phyloP scores from a whole-genome alignment of 2,113 vertebrate genomes.

The Glareola pratincola region DNA sequence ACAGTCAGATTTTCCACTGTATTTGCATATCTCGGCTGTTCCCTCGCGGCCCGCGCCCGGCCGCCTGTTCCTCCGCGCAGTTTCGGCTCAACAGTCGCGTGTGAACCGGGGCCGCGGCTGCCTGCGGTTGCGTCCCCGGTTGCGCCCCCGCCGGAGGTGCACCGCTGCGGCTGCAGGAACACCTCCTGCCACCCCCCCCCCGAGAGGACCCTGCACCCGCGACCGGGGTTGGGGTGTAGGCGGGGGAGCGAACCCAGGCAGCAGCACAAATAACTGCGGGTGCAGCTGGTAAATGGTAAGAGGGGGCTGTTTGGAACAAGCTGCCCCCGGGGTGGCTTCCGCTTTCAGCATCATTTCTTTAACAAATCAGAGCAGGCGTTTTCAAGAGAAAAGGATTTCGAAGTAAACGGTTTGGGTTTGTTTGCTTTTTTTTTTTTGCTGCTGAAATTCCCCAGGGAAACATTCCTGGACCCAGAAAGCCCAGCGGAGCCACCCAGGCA shows the following conservation, averaged over 20 bases:
- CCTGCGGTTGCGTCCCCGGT: background rate
- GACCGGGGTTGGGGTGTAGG: no score
- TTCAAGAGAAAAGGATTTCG: background rate
- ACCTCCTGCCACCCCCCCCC: background rate
- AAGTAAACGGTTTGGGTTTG: background rate
- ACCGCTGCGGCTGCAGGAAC: background rate
- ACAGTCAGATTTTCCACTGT: constrained; percentile 69
- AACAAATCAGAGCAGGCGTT: constrained; percentile 18
- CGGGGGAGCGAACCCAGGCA: background rate
- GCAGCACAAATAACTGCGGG: background rate
- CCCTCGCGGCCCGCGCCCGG: background rate
- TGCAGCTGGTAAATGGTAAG: background rate
- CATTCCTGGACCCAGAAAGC: background rate
- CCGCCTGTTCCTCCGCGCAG: background rate
- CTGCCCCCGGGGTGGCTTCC: background rate
- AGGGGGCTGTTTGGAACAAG: background rate
- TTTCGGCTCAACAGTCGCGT: background rate
- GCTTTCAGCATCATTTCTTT: background rate
- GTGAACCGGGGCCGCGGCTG: background rate
- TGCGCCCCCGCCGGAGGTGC: background rate
- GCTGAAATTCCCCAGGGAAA: background rate
- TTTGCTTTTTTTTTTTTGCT: background rate
- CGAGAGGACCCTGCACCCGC: background rate
- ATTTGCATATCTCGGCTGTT: constrained; percentile 62
- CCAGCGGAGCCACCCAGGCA: rapidly evolving